Evolutionary conservation across 2,888 invertebrate genomes (phyloP).

Genomic region (Harpalus rufipes): DNA sequence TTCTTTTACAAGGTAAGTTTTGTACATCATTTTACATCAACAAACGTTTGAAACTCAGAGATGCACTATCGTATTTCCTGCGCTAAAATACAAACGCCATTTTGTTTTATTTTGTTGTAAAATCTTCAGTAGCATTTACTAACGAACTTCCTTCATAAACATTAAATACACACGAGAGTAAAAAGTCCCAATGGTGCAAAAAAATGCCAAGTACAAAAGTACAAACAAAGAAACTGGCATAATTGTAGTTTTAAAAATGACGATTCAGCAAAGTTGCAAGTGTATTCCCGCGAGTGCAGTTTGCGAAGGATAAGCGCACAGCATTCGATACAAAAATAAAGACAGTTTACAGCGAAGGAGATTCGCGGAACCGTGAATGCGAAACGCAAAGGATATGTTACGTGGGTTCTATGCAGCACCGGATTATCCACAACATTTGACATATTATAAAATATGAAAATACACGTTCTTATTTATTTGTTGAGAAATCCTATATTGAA

Average conservation of each 20-base stretch:
- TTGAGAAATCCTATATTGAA: too few relatives aligned
- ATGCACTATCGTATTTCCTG: conserved; percentile 47
- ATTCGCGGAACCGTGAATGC: conserved; percentile 49
- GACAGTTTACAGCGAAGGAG: conserved; percentile 49
- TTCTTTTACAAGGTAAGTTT: conserved; percentile 47
- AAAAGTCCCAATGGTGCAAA: conserved; percentile 23
- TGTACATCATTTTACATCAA: conserved; percentile 50
- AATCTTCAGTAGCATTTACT: conserved; percentile 35
- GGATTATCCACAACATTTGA: background rate
- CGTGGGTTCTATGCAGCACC: background rate
- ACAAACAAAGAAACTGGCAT: conserved; percentile 47
- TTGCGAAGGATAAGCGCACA: conserved; percentile 44
- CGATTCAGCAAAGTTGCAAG: conserved; percentile 50
- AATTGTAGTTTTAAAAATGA: conserved; percentile 60
- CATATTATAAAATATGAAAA: background rate
- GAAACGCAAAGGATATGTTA: background rate
- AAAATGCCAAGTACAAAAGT: conserved; percentile 37
- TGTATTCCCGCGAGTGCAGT: conserved; percentile 50
- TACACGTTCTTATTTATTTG: too few relatives aligned
- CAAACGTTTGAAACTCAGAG: conserved; percentile 42
- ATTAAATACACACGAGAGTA: conserved; percentile 32
- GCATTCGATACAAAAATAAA: conserved; percentile 59
- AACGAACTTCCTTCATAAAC: conserved; percentile 53
- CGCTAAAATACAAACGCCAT: conserved; percentile 27
- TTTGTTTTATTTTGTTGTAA: conserved; percentile 49